Percentiles rank a stretch among this genome's conserved stretches.
phyloP scores from a whole-genome alignment of 1,140 invertebrate species.

The Caenorhabditis elegans region WBcel235 BX284602.5:6993001-6993500 shows the following conservation, averaged over 20 bases:
- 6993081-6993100: background rate
- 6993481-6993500: too few relatives aligned
- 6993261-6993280: background rate
- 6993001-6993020: background rate
- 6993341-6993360: too few relatives aligned
- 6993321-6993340: too few relatives aligned
- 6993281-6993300: background rate
- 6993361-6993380: background rate
- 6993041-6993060: background rate
- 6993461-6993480: background rate
- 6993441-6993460: background rate
- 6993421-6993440: background rate
- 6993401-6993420: background rate
- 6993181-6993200: background rate
- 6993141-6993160: slow-evolving; percentile 26
- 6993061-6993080: background rate
- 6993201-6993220: background rate
- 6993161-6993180: slow-evolving; percentile 10
- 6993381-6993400: background rate
- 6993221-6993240: background rate
- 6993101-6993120: slow-evolving; percentile 8
- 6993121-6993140: background rate
- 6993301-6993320: background rate
- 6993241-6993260: slow-evolving; percentile 26
- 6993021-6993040: background rate